Evolutionary conservation across 2,113 vertebrate genomes (phyloP).

Genomic region (Pogona vitticeps): DNA sequence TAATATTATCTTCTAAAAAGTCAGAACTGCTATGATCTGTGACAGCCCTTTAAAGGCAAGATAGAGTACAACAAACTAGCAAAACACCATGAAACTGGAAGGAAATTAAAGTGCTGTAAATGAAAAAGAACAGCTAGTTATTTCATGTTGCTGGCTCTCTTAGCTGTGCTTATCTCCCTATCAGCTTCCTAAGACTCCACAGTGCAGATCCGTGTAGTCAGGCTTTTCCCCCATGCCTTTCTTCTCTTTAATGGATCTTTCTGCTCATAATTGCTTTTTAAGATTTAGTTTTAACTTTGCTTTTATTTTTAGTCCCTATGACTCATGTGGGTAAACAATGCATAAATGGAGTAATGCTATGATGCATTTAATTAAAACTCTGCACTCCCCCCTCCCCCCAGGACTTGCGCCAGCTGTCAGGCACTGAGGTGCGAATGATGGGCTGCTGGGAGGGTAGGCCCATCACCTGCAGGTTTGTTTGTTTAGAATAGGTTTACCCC

Average conservation of each 20-base stretch:
- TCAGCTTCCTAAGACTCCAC: not conserved
- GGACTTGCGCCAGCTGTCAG: not conserved
- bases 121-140: not conserved
- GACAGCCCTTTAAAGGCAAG: not conserved
- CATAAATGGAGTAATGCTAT: not conserved
- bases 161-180: too few relatives aligned
- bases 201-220: not conserved
- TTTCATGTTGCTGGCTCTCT: not conserved
- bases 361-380: not conserved
- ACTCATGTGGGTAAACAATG: not conserved
- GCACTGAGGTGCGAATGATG: not conserved
- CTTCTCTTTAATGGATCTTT: not conserved
- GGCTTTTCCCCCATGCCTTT: not conserved
- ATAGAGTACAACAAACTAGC: not conserved
- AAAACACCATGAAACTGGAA: not conserved
- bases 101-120: not conserved
- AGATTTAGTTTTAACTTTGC: not conserved
- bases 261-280: not conserved
- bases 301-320: not conserved
- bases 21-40: not conserved
- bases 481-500: too few relatives aligned
- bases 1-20: not conserved
- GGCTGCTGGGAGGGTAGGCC: not conserved
- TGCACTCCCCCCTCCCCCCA: not conserved
- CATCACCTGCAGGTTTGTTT: not conserved